Percentiles rank a stretch among this genome's conserved stretches.
Conservation (phyloP, 2,888 invertebrate species). For the Bombyx huttoni region DNA sequence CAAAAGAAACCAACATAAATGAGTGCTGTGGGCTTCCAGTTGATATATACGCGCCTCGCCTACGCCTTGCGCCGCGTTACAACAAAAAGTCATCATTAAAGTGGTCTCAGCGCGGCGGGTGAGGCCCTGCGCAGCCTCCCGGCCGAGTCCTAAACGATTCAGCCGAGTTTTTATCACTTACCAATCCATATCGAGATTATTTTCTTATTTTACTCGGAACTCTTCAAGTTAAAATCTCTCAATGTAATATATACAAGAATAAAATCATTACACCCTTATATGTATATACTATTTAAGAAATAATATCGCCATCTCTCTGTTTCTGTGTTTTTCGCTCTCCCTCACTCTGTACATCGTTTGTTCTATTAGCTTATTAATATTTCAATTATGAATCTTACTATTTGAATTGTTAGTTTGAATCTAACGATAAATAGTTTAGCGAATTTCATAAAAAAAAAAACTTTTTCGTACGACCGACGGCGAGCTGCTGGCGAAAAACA, state of each 20-base stretch:
- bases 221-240: constrained; percentile 26
- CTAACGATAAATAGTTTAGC: too few relatives aligned
- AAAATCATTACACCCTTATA: too few relatives aligned
- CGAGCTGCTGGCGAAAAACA: neutral
- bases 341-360: too few relatives aligned
- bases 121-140: constrained; percentile 43
- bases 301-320: too few relatives aligned
- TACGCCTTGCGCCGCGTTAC: constrained; percentile 24
- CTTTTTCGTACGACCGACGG: neutral
- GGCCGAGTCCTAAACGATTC: constrained; percentile 54
- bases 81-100: constrained; percentile 70
- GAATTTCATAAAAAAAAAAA: neutral
- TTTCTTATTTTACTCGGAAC: constrained; percentile 50
- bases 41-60: neutral
- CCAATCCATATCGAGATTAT: constrained; percentile 57
- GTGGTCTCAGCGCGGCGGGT: constrained; percentile 58
- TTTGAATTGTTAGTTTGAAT: too few relatives aligned
- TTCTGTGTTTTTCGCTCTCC: too few relatives aligned
- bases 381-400: too few relatives aligned
- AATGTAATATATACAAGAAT: neutral
- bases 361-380: too few relatives aligned
- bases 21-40: too few relatives aligned
- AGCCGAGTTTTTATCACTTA: constrained; percentile 59
- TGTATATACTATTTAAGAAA: too few relatives aligned
- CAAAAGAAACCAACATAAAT: too few relatives aligned